Base-by-base conservation (phyloP, 1,140 invertebrate species). In the Phocides pigmalion region DNA sequence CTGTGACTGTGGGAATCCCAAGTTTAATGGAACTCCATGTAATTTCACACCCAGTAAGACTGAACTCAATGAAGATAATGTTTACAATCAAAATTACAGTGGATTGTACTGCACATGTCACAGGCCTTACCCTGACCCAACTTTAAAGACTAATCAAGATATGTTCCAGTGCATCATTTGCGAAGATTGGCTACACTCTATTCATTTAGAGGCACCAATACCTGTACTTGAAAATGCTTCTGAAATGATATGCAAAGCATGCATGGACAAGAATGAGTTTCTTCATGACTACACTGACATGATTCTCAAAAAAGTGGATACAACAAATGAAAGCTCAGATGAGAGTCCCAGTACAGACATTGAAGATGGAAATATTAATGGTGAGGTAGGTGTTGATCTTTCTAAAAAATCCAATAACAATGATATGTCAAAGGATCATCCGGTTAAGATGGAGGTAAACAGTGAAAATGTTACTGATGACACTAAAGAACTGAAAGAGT, bases 161-260 rank as follows among this genome's bases (percentile, higher is more conserved):
- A 99, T 99, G 98, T 95, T 99, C 37, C 99, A 99, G 81, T 99
- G 99, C 81, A 93, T 96, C 44, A 93, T 99, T 51, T 99, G 99
- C 91, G 99, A 99, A 90, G 99, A 99, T 87, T 99, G 99, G 99
- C 98, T 96, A 79, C 98, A 99, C 93, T 94, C 95, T 12, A 83
- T 96, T 87, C 97, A 98, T 91, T 92, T 98, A 66, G 93, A 94
- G 62, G 89, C 92, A 9, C 86, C 88, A 61, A 86, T 94, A 3
- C 94, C 93, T 37, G 87, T 93, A 11, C 93, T 93, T 74, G 93
- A 94, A 66, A 89, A 94, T 16, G 97, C 95, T 85, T 92, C 93
- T 66, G 96, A 98, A 93, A 96, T 98, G 94, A 94, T 95, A 51
- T 97, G 96, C 74, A 93, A 93, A 50, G 66, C 50, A 8, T 97